A percentile compares a stretch with the other conserved stretches of the same genome.
phyloP scores from a whole-genome alignment of 2,113 vertebrate species.

The Eudyptes chrysolophus region DNA sequence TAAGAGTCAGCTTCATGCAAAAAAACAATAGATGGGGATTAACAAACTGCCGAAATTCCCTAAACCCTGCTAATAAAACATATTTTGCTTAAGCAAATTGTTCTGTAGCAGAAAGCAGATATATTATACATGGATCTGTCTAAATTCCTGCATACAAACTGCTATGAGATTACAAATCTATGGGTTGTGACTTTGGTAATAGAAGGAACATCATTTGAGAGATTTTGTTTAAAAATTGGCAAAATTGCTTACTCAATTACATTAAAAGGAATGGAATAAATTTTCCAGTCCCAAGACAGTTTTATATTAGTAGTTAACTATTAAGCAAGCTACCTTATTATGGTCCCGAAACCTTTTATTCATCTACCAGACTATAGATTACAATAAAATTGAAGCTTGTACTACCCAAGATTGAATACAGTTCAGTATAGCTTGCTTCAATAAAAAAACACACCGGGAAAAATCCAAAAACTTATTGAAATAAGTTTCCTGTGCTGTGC shows the following conservation, averaged over 20 bases:
- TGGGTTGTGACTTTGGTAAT: not conserved
- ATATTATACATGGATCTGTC: not conserved
- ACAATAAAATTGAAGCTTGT: not conserved
- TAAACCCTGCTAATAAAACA: not conserved
- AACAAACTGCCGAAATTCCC: not conserved
- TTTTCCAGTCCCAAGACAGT: not conserved
- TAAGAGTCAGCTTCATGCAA: not conserved
- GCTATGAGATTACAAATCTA: not conserved
- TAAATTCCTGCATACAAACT: not conserved
- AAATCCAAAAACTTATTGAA: not conserved
- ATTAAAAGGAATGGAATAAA: not conserved
- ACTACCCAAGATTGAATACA: not conserved
- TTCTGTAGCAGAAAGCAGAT: not conserved
- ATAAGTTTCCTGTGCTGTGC: not conserved
- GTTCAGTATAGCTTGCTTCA: not conserved
- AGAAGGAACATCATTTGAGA: not conserved
- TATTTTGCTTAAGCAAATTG: not conserved
- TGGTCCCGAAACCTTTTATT: not conserved
- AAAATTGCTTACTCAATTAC: not conserved
- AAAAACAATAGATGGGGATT: not conserved
- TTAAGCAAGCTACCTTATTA: not conserved
- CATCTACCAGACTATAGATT: not conserved
- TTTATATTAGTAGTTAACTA: not conserved
- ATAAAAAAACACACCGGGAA: not conserved
- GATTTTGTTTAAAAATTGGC: not conserved